Evolutionary conservation across 1,140 invertebrate genomes (phyloP), one percentile per base, ranked within the genome.

Genomic region (Camponotus vicinus): DNA sequence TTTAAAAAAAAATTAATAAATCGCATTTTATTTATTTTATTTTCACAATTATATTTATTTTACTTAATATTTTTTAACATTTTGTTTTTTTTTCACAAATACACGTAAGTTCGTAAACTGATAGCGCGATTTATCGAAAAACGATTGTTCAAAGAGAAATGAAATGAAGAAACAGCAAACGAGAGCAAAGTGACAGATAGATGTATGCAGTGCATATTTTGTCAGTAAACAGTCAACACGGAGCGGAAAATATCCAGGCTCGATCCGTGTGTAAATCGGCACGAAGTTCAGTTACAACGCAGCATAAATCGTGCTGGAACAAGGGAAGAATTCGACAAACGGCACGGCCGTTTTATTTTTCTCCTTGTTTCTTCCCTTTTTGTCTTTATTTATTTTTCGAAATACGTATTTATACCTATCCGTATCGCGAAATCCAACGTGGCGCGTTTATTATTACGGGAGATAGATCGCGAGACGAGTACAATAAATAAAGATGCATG

Each of bases 401-500:
- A 71, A 18, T 80, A 32, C 8, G 8, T 1, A n/a, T 15, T 15
- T 40, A 42, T 18, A 45, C 3, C 45, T 45, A 45, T 6, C 45
- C 13, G 3, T 45, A 45, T 42, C 18, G 75, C 9, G 13, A 76
- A 27, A 42, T 59, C 4, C 21, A 37, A 27, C 27, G 27, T 27
- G 6, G 11, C 63, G 34, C 63, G 7, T 82, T 82, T 59, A 55
- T 71, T 82, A 42, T 82, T 49, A 40, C 52, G 52, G 15, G 2
- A 71, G 37, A 71, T 71, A 27, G 18, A 82, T 82, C 27, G 79
- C 57, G 42, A 69, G 37, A 71, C 37, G 37, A 71, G 61, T 27
- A 27, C 52, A 73, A 45, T 27, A 82, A 82, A 82, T 82, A 82
- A 71, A 82, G 79, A 59, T 82, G 67, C 40, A 45, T 52, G 1